Evolutionary conservation across 2,888 invertebrate genomes (phyloP).

Genomic region (Oxyteleia sp.): DNA sequence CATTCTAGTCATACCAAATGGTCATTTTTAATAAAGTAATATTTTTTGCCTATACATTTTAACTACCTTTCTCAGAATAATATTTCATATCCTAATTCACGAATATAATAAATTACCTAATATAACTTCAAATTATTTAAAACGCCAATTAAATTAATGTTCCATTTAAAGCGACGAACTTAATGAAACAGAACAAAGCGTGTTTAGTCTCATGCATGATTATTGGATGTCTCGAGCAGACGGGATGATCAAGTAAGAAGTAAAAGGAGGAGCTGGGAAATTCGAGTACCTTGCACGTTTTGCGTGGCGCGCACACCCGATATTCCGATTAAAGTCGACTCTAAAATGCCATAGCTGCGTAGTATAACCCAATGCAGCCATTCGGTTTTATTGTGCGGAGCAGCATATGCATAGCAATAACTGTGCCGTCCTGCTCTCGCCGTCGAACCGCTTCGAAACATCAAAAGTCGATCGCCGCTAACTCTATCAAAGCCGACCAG

Average conservation of each 20-base stretch:
- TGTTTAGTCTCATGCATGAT: conserved; percentile 17
- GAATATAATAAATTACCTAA: too few species aligned
- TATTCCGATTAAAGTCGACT: conserved; percentile 84
- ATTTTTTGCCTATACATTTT: too few species aligned
- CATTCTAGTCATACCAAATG: too few species aligned
- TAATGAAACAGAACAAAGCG: background rate
- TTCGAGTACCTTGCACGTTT: conserved; percentile 74
- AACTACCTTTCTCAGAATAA: too few species aligned
- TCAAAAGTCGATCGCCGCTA: conserved; percentile 74
- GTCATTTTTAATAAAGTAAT: too few species aligned
- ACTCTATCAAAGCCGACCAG: conserved; percentile 75
- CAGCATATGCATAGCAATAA: conserved; percentile 86
- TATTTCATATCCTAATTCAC: too few species aligned
- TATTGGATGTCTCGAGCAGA: conserved; percentile 10
- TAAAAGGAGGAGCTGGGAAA: conserved; percentile 57
- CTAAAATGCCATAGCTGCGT: conserved; percentile 80
- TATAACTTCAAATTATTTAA: background rate
- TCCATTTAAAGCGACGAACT: background rate
- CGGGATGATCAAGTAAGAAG: conserved; percentile 37
- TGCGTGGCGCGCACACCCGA: conserved; percentile 74
- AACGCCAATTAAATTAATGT: background rate
- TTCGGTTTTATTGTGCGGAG: conserved; percentile 85
- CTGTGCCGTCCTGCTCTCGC: conserved; percentile 79
- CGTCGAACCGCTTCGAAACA: conserved; percentile 70
- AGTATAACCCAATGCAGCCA: conserved; percentile 78